A percentile compares a stretch with the other conserved stretches of the same genome.
Conservation (phyloP, 1,140 invertebrate species). For the Apis cerana region DNA sequence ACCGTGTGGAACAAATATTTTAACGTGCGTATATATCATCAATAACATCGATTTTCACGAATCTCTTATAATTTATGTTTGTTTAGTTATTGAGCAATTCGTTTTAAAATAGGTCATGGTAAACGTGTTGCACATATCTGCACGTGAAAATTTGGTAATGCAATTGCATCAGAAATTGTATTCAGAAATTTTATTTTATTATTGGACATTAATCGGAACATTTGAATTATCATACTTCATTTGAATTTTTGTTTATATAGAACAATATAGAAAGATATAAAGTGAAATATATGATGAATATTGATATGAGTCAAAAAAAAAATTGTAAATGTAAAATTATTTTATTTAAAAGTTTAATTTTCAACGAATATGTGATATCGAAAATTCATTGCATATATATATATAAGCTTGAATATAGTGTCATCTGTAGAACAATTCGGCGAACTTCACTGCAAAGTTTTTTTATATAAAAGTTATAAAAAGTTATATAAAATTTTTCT, state of each 20-base stretch:
- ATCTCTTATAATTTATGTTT: neutral
- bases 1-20: constrained; percentile 54
- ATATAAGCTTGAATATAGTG: neutral
- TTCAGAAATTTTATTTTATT: neutral
- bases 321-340: neutral
- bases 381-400: neutral
- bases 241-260: neutral
- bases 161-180: too few species aligned
- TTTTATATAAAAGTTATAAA: neutral
- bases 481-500: too few species aligned
- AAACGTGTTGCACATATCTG: neutral
- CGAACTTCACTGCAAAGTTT: neutral
- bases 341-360: neutral
- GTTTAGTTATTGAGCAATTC: neutral
- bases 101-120: neutral
- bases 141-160: neutral
- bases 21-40: constrained; percentile 2
- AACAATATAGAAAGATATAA: too few species aligned
- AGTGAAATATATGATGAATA: too few species aligned
- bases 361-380: neutral
- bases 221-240: too few species aligned
- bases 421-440: neutral
- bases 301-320: too few species aligned
- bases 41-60: neutral
- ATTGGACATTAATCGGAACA: neutral